These are phyloP conservation scores for Hymenopus coronatus DNA, from an alignment of 2,888 invertebrate species.

Conservation along the genomic window DNA sequence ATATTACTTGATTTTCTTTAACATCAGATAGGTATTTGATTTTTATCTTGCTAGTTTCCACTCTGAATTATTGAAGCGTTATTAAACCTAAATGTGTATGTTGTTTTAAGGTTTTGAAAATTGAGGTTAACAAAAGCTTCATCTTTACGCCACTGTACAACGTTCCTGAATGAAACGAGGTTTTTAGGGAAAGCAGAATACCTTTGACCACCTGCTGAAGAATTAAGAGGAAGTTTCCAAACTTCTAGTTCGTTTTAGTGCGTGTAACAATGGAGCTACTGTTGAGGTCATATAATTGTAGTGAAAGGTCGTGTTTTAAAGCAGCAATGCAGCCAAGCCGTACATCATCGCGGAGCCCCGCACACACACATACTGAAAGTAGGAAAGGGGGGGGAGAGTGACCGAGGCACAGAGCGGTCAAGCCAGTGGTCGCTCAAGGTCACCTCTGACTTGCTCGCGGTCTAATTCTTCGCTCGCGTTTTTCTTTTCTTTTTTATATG, in stretches of 20 bases:
- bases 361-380: neutral
- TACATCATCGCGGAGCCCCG: neutral
- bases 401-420: neutral
- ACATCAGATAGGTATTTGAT: too few species aligned
- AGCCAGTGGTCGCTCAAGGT: slow-evolving; percentile 6
- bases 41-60: too few species aligned
- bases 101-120: too few species aligned
- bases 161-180: too few species aligned
- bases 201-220: neutral
- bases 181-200: too few species aligned
- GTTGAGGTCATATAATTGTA: neutral
- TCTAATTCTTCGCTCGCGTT: neutral
- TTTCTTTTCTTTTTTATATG: neutral
- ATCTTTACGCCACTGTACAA: too few species aligned
- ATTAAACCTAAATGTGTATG: too few species aligned
- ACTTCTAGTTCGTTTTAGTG: neutral
- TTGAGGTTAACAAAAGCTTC: too few species aligned
- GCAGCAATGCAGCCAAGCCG: neutral
- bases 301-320: neutral
- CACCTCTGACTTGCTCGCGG: slow-evolving; percentile 6
- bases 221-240: neutral
- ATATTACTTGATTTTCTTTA: too few species aligned
- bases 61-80: too few species aligned
- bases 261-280: neutral
- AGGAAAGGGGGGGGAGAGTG: neutral